Base-by-base conservation (phyloP, 2,113 vertebrate genomes). In the Aphyosemion australe region DNA sequence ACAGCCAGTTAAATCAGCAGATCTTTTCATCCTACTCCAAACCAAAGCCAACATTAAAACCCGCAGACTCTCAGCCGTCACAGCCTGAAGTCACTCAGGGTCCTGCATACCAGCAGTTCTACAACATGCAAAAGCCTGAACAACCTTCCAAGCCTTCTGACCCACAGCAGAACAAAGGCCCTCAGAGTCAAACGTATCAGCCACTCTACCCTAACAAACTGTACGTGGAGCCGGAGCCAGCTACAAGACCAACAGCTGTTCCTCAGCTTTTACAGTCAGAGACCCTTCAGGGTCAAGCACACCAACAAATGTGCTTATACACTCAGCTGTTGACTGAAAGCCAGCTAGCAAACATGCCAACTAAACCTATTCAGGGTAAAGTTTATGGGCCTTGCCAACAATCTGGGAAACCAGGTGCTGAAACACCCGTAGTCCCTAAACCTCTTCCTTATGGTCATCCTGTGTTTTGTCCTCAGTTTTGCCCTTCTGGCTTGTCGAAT, bases 391-490 rank as follows among this genome's bases (percentile, higher is more conserved):
- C 45, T 18, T 66, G 34, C 37, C 45, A 39, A 12, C 32, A 5
- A 46, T 26, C 21, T 2, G 16, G 6, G 5, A 53, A 19, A 9
- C 42, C 20, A 42, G 42, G 32, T 63, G 4, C 12, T 39, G n/a
- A 20, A 45, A 58, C 50, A 7, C 26, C 46, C 39, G 52, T 71
- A 74, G 21, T 14, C 4, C 8, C 54, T 41, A 43, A 8, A 26
- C 20, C 12, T 8, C 37, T 2, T 59, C 4, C n/a, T 4, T 34
- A 19, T 20, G 41, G 50, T 18, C 37, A 46, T 4, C 62, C 58
- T 61, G 18, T 72, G 5, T 37, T 65, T 16, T 91, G 87, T 52
- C 49, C 74, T 32, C 52, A 64, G 2, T 26, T 42, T 66, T 91
- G 88, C 42, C 37, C 62, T 12, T 14, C 66, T 57, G 86, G 65